Percentiles rank a stretch among this genome's conserved stretches.
Conservation (phyloP, 2,797 vertebrate species). For the Aselliscus stoliczkanus region DNA sequence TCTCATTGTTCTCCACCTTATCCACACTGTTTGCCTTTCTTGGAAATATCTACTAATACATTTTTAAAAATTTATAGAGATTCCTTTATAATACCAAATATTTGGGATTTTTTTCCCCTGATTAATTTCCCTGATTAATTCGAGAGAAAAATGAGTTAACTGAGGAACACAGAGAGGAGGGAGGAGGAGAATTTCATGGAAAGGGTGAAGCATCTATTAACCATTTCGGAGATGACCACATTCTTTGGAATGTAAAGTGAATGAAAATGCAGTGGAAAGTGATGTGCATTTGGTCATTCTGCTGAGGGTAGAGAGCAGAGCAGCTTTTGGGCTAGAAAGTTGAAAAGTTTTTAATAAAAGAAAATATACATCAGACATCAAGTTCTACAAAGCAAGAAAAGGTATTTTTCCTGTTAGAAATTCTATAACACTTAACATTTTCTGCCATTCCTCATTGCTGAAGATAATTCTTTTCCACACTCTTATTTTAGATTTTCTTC, state of each 20-base stretch:
- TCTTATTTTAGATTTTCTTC: neutral
- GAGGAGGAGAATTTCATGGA: neutral
- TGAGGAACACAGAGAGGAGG: neutral
- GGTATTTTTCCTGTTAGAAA: neutral
- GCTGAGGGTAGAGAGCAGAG: neutral
- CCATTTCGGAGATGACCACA: neutral
- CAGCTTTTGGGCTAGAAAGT: neutral
- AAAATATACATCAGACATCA: neutral
- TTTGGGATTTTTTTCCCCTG: neutral
- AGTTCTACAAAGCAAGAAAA: neutral
- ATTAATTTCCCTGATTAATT: neutral
- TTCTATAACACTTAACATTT: neutral
- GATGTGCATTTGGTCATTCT: neutral
- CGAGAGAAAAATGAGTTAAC: neutral
- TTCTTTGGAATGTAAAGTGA: neutral
- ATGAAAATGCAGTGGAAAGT: neutral
- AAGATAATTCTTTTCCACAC: neutral
- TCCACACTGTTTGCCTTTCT: neutral
- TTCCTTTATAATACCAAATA: neutral
- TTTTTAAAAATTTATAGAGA: neutral
- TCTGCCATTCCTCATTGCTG: neutral
- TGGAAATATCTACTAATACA: neutral
- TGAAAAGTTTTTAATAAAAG: neutral
- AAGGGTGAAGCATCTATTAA: neutral
- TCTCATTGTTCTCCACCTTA: neutral